Evolutionary conservation across 2,797 vertebrate genomes (phyloP).

Genomic region (Propithecus deckenii): DNA sequence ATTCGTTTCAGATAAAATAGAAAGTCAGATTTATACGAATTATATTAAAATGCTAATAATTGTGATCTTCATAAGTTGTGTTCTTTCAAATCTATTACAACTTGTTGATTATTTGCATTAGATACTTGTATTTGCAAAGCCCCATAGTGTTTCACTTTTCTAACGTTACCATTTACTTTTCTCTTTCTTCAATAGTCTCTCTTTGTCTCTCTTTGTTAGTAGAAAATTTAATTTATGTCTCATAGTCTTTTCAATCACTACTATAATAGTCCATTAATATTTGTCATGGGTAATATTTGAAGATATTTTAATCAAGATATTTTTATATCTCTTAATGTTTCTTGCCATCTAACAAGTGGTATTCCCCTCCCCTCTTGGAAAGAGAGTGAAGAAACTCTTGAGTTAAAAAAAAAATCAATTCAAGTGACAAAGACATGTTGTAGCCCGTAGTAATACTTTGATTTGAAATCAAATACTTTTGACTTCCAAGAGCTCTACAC

Average conservation of each 20-base stretch:
- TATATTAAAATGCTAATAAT: not conserved
- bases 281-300: not conserved
- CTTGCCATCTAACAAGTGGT: not conserved
- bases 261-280: not conserved
- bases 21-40: not conserved
- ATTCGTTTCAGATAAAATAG: not conserved
- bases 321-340: conserved; percentile 13
- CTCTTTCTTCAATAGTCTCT: not conserved
- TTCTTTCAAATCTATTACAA: not conserved
- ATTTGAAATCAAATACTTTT: conserved; percentile 17
- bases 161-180: not conserved
- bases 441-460: not conserved
- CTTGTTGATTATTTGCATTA: not conserved
- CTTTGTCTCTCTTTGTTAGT: not conserved
- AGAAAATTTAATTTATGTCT: not conserved
- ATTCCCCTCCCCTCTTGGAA: rapidly evolving
- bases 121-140: not conserved
- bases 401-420: not conserved
- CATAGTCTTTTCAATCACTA: not conserved
- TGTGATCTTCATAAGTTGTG: not conserved
- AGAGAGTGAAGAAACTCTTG: not conserved
- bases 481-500: not conserved
- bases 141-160: not conserved
- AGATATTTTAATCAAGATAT: not conserved
- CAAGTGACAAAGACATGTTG: not conserved